Evolutionary conservation across 2,113 vertebrate species (phyloP), one percentile per base, ranked within the genome.

Genomic region (Erythrocercus mccallii): DNA sequence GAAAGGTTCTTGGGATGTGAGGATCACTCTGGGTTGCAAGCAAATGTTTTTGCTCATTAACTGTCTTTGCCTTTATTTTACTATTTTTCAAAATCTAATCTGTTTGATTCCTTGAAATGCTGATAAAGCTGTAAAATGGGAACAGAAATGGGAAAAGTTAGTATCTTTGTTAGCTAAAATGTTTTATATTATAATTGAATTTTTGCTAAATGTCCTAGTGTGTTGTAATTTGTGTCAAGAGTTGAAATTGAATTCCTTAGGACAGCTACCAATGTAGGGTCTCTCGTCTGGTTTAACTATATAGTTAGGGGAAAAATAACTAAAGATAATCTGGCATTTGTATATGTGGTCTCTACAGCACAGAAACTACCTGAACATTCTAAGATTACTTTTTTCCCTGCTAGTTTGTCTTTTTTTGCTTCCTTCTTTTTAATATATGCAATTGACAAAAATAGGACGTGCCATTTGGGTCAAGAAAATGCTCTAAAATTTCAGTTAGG

Each of bases 221-320:
- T 70, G 48, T 94, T 94, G 48, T 95, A 73, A 92, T 97, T 97
- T 98, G 79, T 96, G 77, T 96, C 93, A 96, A 86, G 94, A 95
- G 68, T 90, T 97, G 88, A 96, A 97, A 96, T 90, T 77, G 86
- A 93, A 93, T 97, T 97, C 85, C 93, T 95, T 95, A 94, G 91
- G 92, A 95, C 72, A 95, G 80, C 94, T 93, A 86, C 89, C 85
- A 94, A 18, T 65, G 78, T 92, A 68, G 81, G 92, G 61, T 97
- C 74, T 95, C 82, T 92, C 97, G 81, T 56, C 88, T 92, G 73
- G 92, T 97, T 96, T 92, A 85, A 77, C 53, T 94, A 65, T 74
- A 44, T 58, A 51, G 11, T 51, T 51, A 92, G 92, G 93, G 93
- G 51, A 91, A 96, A 97, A 96, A 95, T 86, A 95, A 94, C 95